Conservation (phyloP, 2,888 invertebrate species). For the Noctua janthina region DNA sequence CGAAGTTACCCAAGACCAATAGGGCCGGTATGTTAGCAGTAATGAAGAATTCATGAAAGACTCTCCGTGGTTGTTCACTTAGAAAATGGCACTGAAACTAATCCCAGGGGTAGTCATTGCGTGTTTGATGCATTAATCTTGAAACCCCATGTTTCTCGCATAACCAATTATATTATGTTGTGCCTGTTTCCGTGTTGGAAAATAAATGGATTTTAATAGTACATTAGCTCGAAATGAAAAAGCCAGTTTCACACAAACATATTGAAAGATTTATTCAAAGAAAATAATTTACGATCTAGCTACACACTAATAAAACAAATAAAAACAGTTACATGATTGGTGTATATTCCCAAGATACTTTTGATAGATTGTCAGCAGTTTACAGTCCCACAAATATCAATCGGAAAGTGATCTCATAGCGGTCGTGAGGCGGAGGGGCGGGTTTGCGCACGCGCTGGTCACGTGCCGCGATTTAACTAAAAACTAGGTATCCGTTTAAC, state of each 20-base stretch:
- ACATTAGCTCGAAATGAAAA: too few species aligned
- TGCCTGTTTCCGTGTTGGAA: too few species aligned
- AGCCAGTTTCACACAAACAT: too few species aligned
- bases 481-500: constrained; percentile 62
- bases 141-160: background rate
- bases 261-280: too few species aligned
- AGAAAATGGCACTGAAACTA: too few species aligned
- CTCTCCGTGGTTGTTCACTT: too few species aligned
- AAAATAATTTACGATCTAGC: background rate
- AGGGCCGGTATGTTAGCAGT: too few species aligned
- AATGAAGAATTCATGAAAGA: too few species aligned
- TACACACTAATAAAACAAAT: background rate
- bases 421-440: constrained; percentile 28
- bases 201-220: too few species aligned
- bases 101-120: too few species aligned
- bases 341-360: constrained; percentile 57
- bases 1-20: too few species aligned
- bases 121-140: background rate
- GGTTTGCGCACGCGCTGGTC: constrained; percentile 63
- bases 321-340: constrained; percentile 30
- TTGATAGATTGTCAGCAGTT: constrained; percentile 59
- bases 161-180: too few species aligned
- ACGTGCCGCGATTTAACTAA: constrained; percentile 72
- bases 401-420: constrained; percentile 63
- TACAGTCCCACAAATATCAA: constrained; percentile 62